A percentile compares a stretch with the other conserved stretches of the same genome.
Conservation (phyloP, 37 sponge, comb jelly and placozoan genomes). For the Axinella damicornis region DNA sequence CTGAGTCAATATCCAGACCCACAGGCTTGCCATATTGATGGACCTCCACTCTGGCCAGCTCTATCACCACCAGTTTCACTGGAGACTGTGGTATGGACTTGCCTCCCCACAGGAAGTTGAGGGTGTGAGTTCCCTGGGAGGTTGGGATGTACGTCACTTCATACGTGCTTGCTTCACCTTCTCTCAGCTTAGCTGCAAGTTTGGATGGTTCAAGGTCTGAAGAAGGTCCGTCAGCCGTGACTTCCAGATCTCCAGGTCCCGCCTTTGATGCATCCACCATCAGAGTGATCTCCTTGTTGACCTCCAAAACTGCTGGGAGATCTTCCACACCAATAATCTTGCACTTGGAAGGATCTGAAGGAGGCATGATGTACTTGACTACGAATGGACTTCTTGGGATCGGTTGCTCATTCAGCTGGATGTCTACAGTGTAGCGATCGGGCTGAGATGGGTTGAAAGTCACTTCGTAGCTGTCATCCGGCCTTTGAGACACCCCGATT, state of each 20-base stretch:
- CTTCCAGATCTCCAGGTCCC: constrained; percentile 56
- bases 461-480: constrained; percentile 32
- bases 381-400: constrained; percentile 17
- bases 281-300: constrained; percentile 13
- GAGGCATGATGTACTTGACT: neutral
- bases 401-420: constrained; percentile 13
- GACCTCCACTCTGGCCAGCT: neutral
- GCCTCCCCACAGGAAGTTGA: constrained; percentile 32
- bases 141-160: constrained; percentile 34
- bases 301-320: neutral
- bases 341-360: neutral
- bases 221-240: constrained; percentile 30
- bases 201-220: constrained; percentile 12
- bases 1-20: constrained; percentile 20
- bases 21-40: constrained; percentile 41
- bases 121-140: constrained; percentile 48
- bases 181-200: neutral
- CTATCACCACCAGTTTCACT: neutral
- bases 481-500: constrained; percentile 1
- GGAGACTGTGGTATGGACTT: neutral
- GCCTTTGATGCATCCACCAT: constrained; percentile 59
- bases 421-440: constrained; percentile 51
- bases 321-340: neutral
- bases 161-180: neutral
- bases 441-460: constrained; percentile 60